Evolutionary conservation across 2,797 vertebrate genomes (phyloP).

Genomic region (Poecilia velifera): DNA sequence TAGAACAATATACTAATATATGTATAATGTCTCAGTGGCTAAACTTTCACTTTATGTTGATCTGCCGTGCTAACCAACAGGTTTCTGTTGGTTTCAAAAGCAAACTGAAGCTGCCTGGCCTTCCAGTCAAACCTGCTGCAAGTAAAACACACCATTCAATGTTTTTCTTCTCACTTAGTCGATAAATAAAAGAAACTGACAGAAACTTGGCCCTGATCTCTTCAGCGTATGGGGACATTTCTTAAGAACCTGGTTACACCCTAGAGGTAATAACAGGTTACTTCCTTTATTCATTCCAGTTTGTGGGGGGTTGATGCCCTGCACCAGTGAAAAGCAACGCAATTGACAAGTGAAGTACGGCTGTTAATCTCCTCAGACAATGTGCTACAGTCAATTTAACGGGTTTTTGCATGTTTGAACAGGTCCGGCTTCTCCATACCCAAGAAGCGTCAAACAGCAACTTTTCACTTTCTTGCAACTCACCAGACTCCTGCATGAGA

Average conservation of each 20-base stretch:
- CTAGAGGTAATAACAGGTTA: slow-evolving; percentile 34
- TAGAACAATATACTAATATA: not conserved
- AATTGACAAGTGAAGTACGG: not conserved
- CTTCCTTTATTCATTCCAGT: slow-evolving; percentile 7
- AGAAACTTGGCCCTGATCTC: slow-evolving; percentile 45
- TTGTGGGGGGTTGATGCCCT: not conserved
- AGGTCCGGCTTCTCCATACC: too few species aligned
- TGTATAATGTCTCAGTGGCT: not conserved
- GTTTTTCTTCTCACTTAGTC: not conserved
- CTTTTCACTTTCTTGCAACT: slow-evolving; percentile 43
- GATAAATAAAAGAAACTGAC: slow-evolving; percentile 7
- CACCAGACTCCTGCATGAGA: slow-evolving; percentile 99
- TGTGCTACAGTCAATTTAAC: not conserved
- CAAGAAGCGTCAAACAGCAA: not conserved
- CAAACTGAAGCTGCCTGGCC: not conserved
- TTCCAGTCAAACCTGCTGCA: slow-evolving; percentile 28
- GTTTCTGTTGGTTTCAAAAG: slow-evolving; percentile 13
- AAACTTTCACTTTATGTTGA: not conserved
- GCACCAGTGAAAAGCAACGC: not conserved
- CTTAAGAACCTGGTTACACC: slow-evolving; percentile 29
- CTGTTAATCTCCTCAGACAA: not conserved
- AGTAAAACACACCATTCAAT: slow-evolving; percentile 9
- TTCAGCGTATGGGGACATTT: not conserved
- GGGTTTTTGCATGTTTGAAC: not conserved
- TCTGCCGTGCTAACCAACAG: not conserved